Conservation (phyloP, 2,888 invertebrate species). For the Andricus curvator region DNA sequence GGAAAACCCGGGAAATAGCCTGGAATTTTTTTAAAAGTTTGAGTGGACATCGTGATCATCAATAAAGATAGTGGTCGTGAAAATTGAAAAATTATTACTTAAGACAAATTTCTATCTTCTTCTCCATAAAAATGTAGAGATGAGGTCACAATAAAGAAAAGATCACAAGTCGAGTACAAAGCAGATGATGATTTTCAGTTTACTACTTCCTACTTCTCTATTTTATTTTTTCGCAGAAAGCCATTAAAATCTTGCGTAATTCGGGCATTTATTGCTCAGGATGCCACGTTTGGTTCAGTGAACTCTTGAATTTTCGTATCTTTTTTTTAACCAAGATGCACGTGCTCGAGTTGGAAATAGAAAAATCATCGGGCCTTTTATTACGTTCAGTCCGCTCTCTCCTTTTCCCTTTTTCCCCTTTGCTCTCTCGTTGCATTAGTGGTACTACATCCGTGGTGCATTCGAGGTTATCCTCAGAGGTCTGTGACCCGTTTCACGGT, state of each 20-base stretch:
- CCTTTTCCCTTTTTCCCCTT: conserved; percentile 24
- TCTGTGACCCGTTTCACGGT: conserved; percentile 67
- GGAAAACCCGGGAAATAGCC: no score
- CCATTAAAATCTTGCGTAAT: conserved; percentile 16
- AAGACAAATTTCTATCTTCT: background rate
- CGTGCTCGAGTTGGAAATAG: conserved; percentile 33
- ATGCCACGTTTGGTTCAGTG: conserved; percentile 14
- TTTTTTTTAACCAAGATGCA: conserved; percentile 21
- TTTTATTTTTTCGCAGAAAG: background rate
- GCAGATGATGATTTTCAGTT: background rate
- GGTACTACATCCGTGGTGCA: conserved; percentile 54
- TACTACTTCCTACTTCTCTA: background rate
- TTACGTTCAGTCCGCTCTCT: conserved; percentile 25
- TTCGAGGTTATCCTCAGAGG: conserved; percentile 58
- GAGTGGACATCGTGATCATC: background rate
- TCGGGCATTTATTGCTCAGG: background rate
- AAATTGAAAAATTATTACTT: background rate
- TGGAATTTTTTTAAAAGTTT: no score
- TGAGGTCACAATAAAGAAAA: background rate
- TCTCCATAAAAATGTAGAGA: background rate
- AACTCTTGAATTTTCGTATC: conserved; percentile 20
- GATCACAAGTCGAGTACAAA: conserved; percentile 1
- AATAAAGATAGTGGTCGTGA: background rate
- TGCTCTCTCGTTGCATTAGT: conserved; percentile 46
- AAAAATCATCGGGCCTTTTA: conserved; percentile 29